Evolutionary conservation across 2,888 invertebrate species (phyloP).

Genomic region (Ochropleura plecta): DNA sequence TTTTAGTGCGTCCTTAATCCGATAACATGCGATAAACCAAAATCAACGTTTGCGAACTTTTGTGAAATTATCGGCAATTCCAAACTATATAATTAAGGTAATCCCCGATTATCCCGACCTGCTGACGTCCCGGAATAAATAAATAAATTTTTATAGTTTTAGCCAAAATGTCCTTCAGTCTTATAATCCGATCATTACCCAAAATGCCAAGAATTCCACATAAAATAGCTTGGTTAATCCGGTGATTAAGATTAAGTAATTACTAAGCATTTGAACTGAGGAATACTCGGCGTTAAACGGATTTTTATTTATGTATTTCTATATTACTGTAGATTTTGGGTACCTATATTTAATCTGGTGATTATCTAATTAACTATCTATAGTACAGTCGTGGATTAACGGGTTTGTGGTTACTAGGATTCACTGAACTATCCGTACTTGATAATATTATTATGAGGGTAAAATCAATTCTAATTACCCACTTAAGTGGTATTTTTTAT

Average conservation of each 20-base stretch:
- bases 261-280: background rate
- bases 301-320: background rate
- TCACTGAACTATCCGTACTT: background rate
- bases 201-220: background rate
- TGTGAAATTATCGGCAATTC: background rate
- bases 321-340: too few relatives aligned
- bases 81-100: background rate
- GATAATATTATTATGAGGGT: background rate
- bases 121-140: too few relatives aligned
- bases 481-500: too few relatives aligned
- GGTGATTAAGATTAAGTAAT: slow-evolving; percentile 3
- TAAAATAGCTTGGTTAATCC: slow-evolving; percentile 3
- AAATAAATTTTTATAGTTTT: background rate
- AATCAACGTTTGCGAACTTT: background rate
- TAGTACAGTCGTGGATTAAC: background rate
- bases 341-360: background rate
- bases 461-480: background rate
- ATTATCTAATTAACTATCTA: background rate
- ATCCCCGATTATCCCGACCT: too few relatives aligned
- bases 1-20: background rate
- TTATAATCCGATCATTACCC: slow-evolving; percentile 1
- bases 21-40: background rate
- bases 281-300: background rate
- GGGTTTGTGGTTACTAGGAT: background rate
- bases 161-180: background rate